Conservation (phyloP, 2,113 vertebrate species). For the Hippoglossus stenolepis region DNA sequence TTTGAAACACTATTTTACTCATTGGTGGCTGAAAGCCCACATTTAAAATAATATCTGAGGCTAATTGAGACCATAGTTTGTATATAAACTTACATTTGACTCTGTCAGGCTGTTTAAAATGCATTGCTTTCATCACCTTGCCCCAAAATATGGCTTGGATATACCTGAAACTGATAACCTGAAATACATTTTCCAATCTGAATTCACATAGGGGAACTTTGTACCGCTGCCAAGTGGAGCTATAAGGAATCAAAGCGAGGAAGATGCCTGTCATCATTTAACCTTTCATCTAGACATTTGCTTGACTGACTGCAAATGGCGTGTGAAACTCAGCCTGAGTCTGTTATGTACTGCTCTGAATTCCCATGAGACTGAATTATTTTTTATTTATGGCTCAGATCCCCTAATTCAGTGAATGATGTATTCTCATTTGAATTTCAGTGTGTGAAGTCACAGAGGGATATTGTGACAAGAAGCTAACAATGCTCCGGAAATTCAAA, state of each 20-base stretch:
- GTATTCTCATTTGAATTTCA: conserved; percentile 31
- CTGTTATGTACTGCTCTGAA: conserved; percentile 16
- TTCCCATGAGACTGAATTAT: conserved; percentile 9
- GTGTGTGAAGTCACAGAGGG: conserved; percentile 7
- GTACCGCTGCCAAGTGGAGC: conserved; percentile 3
- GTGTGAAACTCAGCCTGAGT: conserved; percentile 39
- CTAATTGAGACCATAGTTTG: background rate
- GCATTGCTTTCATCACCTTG: conserved; percentile 5
- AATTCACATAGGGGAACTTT: conserved; percentile 4
- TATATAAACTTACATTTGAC: background rate
- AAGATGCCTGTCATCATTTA: conserved; percentile 49
- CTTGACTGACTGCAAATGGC: conserved; percentile 52
- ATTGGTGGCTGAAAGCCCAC: no score
- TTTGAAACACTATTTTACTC: no score
- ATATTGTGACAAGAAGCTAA: conserved; percentile 12
- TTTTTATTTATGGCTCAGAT: conserved; percentile 28
- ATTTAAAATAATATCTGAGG: background rate
- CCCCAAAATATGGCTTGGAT: background rate
- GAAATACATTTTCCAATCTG: conserved; percentile 30
- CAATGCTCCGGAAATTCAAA: background rate
- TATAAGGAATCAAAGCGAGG: conserved; percentile 22
- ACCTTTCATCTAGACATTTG: conserved; percentile 45
- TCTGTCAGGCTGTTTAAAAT: background rate
- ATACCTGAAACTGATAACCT: background rate
- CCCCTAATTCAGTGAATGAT: conserved; percentile 14